Evolutionary conservation across 2,113 vertebrate species (phyloP).

Genomic region (Jaculus jaculus): DNA sequence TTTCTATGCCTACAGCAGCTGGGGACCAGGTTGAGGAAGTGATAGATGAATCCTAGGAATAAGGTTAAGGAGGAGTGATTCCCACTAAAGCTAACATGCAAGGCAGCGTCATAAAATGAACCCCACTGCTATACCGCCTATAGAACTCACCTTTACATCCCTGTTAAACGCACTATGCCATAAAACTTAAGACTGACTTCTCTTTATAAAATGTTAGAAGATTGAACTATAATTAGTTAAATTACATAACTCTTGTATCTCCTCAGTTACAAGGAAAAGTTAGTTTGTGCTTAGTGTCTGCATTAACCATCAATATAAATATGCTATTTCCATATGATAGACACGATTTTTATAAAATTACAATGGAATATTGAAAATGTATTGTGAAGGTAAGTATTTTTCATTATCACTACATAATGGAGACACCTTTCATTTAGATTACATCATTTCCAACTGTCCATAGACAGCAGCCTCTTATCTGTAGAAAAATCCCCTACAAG

Average conservation of each 20-base stretch:
- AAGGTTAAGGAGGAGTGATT: neutral
- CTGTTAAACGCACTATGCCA: neutral
- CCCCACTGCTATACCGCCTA: neutral
- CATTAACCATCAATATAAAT: neutral
- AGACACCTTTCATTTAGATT: neutral
- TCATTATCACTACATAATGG: neutral
- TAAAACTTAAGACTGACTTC: neutral
- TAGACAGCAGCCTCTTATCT: neutral
- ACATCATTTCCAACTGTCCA: neutral
- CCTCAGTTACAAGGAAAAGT: neutral
- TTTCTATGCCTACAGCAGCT: neutral
- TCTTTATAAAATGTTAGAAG: neutral
- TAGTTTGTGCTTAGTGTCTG: neutral
- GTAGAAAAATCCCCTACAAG: neutral
- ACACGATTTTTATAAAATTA: neutral
- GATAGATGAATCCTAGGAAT: neutral
- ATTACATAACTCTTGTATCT: neutral
- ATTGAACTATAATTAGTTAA: neutral
- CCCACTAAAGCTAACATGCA: slow-evolving; percentile 14
- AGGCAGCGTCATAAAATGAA: neutral
- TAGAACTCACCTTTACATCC: neutral
- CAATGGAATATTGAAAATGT: neutral
- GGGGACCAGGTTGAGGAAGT: slow-evolving; percentile 10
- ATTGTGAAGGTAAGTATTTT: neutral
- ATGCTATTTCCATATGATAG: neutral